Evolutionary conservation across 2,113 vertebrate genomes (phyloP), one percentile per base, ranked within the genome.

Genomic region (Procapra przewalskii): DNA sequence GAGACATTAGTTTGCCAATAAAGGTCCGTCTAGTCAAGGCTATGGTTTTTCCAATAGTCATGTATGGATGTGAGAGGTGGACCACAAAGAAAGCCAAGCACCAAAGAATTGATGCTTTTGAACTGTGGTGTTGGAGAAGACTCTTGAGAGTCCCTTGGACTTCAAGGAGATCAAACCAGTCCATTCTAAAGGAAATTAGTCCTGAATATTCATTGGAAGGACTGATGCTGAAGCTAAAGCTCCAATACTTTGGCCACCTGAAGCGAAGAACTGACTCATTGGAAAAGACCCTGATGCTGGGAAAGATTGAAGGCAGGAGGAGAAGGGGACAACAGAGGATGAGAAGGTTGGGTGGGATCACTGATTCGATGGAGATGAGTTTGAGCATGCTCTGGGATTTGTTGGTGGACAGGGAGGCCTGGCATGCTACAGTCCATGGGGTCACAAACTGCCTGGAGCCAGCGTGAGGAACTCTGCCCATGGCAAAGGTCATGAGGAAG

Each of bases 321-420:
- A 71, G n/a, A 71, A 71, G 5, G 19, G 67, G n/a, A 71, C 5
- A 6, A 23, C n/a, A 71, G 10, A 23, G n/a, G 19, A 71, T 12
- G n/a, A 36, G n/a, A 23, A 23, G n/a, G n/a, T 36, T 36, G 17
- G 67, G 11, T 71, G 19, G 67, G 19, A 71, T 71, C 19, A 71
- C 19, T 0, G 0, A 36, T 8, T 67, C 4, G 1, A 71, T 23
- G 67, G n/a, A 71, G 9, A 40, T 40, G 67, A 40, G n/a, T 23
- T 71, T 40, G 67, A 36, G n/a, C 19, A 71, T 40, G 3, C 67
- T 36, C 19, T 1, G 0, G 67, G n/a, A 40, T 11, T 71, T 71
- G 67, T 5, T 71, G n/a, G 40, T 40, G 67, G n/a, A 71, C 67
- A 71, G 67, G 0, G n/a, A 71, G 67, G n/a, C 19, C 5, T 71